phyloP scores from a whole-genome alignment of 2,888 invertebrate species.

The Urechis unicinctus region DNA sequence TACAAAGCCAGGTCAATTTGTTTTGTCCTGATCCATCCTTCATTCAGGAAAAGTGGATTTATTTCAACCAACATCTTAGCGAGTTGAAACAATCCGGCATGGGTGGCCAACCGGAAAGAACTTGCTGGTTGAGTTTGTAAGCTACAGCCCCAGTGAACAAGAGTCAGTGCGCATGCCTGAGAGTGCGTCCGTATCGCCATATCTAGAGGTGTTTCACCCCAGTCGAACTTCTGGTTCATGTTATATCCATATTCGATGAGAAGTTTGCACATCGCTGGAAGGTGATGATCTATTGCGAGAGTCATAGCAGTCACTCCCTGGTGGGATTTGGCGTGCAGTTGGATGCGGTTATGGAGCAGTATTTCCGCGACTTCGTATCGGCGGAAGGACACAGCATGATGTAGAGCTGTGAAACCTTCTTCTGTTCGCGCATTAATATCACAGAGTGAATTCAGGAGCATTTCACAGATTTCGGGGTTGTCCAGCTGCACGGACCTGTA shows the following conservation, averaged over 20 bases:
- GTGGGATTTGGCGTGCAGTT: conserved; percentile 31
- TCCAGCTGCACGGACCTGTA: conserved; percentile 37
- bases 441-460: conserved; percentile 36
- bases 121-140: conserved; percentile 5
- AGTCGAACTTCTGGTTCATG: conserved; percentile 32
- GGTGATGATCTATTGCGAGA: conserved; percentile 37
- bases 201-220: conserved; percentile 39
- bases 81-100: conserved; percentile 31
- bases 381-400: conserved; percentile 35
- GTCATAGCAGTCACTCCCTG: conserved; percentile 40
- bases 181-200: conserved; percentile 38
- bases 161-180: conserved; percentile 36
- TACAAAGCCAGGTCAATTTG: conserved; percentile 37
- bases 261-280: conserved; percentile 33
- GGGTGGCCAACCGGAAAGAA: conserved; percentile 9
- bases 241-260: conserved; percentile 38
- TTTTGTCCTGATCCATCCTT: conserved; percentile 29
- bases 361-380: conserved; percentile 35
- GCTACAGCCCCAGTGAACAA: conserved; percentile 36
- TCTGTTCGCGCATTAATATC: conserved; percentile 34
- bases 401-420: conserved; percentile 37
- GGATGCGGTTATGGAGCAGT: conserved; percentile 24
- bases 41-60: conserved; percentile 31
- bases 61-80: conserved; percentile 31
- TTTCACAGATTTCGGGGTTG: conserved; percentile 32